These are phyloP conservation scores for Myiotriccus ornatus DNA, from an alignment of 2,797 vertebrate genomes.

Conservation along the genomic window DNA sequence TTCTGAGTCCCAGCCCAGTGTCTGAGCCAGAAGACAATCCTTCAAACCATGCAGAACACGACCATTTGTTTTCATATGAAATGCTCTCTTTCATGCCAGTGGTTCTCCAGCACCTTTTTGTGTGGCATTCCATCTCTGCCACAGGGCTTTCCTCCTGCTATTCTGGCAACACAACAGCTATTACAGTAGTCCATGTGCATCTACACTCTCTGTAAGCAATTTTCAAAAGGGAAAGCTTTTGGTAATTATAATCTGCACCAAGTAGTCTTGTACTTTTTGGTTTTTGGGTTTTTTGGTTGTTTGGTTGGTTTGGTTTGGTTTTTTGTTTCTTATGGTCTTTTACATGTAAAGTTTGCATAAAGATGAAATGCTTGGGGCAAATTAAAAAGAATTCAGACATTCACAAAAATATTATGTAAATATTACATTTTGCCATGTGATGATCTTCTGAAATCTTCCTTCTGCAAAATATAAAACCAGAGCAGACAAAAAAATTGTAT, in stretches of 20 bases:
- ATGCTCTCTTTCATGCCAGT: not conserved
- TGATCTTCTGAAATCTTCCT: not conserved
- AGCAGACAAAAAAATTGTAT: not conserved
- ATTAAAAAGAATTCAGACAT: not conserved
- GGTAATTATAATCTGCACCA: not conserved
- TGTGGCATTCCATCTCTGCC: not conserved
- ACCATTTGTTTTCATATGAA: constrained; percentile 23
- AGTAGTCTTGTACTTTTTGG: not conserved
- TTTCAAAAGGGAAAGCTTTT: not conserved
- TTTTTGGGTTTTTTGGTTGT: no score
- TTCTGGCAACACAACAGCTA: not conserved
- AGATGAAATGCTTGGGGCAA: not conserved
- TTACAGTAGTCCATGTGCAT: not conserved
- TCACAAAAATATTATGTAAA: not conserved
- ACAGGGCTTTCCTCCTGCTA: not conserved
- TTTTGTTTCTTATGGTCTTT: not conserved
- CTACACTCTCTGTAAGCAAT: not conserved
- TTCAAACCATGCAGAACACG: not conserved
- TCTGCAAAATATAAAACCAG: not conserved
- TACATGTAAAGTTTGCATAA: not conserved
- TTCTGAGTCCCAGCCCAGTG: not conserved
- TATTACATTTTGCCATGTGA: not conserved
- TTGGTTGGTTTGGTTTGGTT: not conserved
- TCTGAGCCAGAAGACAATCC: not conserved
- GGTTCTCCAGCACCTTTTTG: not conserved